Evolutionary conservation across 2,797 vertebrate species (phyloP).

Genomic region (Gambusia yucatana): DNA sequence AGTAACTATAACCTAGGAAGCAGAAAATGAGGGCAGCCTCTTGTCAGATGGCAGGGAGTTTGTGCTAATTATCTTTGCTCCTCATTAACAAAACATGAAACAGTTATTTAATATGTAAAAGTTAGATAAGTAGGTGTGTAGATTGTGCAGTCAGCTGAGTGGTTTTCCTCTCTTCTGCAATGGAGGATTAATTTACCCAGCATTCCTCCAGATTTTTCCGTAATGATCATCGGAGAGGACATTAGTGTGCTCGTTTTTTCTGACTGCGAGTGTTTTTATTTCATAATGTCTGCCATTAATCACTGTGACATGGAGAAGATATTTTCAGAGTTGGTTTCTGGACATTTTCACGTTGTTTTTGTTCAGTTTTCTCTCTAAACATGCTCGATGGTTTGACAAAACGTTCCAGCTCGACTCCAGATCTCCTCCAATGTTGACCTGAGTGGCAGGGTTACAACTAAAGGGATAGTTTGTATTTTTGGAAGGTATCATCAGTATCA

Average conservation of each 20-base stretch:
- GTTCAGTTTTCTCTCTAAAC: background rate
- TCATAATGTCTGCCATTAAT: constrained; percentile 4
- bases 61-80: background rate
- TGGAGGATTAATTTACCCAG: background rate
- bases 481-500: background rate
- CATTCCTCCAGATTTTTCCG: background rate
- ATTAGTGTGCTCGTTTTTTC: background rate
- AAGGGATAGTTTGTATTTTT: background rate
- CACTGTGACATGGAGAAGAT: background rate
- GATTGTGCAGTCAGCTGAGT: background rate
- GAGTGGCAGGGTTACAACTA: background rate
- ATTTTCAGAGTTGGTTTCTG: background rate
- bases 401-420: background rate
- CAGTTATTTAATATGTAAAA: background rate
- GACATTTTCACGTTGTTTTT: background rate
- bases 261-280: background rate
- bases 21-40: background rate
- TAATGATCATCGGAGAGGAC: background rate
- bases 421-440: background rate
- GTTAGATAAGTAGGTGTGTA: background rate
- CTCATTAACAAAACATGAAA: background rate
- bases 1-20: background rate
- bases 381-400: background rate
- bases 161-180: background rate
- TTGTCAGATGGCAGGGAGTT: background rate